Conservation (phyloP, 2,113 vertebrate species). For the Emydura subglobosa region DNA sequence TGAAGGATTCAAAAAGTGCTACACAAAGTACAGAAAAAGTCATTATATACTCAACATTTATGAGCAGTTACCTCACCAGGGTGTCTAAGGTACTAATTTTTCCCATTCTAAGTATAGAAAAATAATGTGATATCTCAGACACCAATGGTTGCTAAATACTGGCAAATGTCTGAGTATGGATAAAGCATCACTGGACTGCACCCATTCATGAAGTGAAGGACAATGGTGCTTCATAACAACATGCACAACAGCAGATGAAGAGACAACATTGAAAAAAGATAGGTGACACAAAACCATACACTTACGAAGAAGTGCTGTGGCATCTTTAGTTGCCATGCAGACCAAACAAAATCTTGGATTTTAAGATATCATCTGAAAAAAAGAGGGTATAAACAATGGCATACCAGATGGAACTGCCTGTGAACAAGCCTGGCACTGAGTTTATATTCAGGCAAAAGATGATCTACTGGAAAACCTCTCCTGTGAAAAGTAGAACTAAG, state of each 20-base stretch:
- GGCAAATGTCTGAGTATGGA: background rate
- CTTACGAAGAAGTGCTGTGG: background rate
- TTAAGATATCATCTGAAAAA: background rate
- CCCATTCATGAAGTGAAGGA: background rate
- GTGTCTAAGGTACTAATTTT: background rate
- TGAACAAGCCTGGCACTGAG: background rate
- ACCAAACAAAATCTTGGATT: background rate
- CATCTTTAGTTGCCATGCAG: rapidly evolving
- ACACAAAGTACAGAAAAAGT: background rate
- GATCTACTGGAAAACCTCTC: background rate
- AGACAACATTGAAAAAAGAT: background rate
- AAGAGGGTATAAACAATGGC: background rate
- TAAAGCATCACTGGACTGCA: background rate
- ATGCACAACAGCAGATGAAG: background rate
- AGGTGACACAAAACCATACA: background rate
- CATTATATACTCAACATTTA: background rate
- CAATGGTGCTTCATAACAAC: background rate
- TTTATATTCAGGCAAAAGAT: background rate
- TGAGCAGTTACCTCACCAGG: background rate
- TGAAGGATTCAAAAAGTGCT: background rate
- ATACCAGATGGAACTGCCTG: background rate
- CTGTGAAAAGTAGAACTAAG: background rate
- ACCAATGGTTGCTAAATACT: background rate
- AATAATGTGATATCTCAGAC: background rate
- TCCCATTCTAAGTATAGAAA: background rate